Evolutionary conservation across 2,113 vertebrate genomes (phyloP).

Genomic region (Microtus ochrogaster): DNA sequence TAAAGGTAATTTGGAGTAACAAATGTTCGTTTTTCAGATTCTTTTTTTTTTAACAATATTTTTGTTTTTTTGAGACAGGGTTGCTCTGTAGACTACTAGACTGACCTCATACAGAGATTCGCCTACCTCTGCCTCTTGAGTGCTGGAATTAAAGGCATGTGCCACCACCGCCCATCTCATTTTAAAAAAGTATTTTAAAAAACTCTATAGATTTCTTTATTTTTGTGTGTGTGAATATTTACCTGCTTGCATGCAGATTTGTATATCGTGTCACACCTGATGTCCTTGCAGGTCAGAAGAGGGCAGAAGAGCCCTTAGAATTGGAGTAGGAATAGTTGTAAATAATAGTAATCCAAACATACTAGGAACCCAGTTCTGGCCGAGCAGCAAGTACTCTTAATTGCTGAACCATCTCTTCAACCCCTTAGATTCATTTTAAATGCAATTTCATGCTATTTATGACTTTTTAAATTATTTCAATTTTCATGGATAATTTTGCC

Average conservation of each 20-base stretch:
- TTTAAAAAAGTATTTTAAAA: background rate
- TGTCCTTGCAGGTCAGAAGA: background rate
- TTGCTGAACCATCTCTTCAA: background rate
- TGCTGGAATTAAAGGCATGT: background rate
- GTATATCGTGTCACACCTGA: background rate
- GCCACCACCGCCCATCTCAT: background rate
- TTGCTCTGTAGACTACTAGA: background rate
- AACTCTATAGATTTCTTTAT: background rate
- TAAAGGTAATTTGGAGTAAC: background rate
- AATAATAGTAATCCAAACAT: background rate
- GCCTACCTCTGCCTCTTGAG: background rate
- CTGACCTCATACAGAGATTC: background rate
- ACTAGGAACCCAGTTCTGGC: background rate
- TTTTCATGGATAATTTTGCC: background rate
- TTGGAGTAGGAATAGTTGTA: background rate
- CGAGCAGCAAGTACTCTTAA: background rate
- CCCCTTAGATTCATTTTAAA: slow-evolving; percentile 20
- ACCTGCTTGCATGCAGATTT: background rate
- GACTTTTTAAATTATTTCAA: slow-evolving; percentile 48
- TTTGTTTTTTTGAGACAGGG: background rate
- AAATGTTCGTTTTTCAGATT: slow-evolving; percentile 49
- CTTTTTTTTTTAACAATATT: background rate
- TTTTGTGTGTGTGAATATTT: background rate
- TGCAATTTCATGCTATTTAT: slow-evolving; percentile 16
- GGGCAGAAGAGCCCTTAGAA: background rate